A percentile compares a stretch with the other conserved stretches of the same genome.
These are phyloP conservation scores for Apostichopus japonicus DNA, from an alignment of 35 echinoderm and acorn worm genomes.

Conservation along the genomic window DNA sequence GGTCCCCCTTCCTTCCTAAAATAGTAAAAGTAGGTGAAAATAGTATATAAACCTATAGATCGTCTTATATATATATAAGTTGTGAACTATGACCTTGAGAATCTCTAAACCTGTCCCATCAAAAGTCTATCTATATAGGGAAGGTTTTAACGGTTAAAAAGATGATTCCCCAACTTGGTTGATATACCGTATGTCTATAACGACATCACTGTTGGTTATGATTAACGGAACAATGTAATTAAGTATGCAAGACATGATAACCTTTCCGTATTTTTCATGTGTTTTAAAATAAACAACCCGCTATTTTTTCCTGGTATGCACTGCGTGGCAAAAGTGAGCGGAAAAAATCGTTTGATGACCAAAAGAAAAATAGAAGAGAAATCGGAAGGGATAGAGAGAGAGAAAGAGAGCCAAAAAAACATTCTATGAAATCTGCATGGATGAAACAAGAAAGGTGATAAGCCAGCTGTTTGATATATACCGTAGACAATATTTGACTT, in stretches of 20 bases:
- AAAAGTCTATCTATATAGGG: background rate
- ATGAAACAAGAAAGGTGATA: background rate
- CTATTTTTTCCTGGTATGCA: background rate
- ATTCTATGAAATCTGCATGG: background rate
- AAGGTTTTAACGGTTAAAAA: background rate
- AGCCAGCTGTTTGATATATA: background rate
- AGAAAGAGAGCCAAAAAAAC: background rate
- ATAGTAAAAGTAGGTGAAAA: background rate
- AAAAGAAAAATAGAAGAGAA: background rate
- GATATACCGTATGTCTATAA: background rate
- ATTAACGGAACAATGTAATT: background rate
- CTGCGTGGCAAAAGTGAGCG: background rate
- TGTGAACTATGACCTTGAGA: background rate
- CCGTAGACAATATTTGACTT: too few relatives aligned
- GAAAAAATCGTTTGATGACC: background rate
- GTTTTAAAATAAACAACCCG: constrained; percentile 4
- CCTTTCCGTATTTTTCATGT: background rate
- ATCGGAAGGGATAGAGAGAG: background rate
- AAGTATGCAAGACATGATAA: background rate
- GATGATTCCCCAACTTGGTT: background rate
- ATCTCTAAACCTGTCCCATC: background rate
- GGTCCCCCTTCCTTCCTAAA: background rate
- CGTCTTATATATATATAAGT: background rate
- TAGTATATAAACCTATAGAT: background rate
- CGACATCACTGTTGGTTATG: background rate